phyloP scores from a whole-genome alignment of 37 sponge, comb jelly and placozoan species.

The Bolinopsis microptera region DNA sequence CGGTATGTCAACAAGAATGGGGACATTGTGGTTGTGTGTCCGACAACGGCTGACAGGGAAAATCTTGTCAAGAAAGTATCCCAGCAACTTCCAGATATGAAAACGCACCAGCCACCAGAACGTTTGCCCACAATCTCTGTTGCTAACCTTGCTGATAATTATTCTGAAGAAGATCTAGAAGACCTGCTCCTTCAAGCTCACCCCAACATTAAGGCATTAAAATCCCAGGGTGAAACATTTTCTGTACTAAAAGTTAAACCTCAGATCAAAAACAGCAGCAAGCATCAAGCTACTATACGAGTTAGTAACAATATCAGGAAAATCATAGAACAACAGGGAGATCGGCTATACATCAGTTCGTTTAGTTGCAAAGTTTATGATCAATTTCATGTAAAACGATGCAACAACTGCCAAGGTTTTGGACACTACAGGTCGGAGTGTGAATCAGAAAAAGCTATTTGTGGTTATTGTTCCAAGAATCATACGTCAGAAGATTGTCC shows the following conservation, averaged over 20 bases:
- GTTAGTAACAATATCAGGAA: not conserved
- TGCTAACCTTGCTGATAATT: not conserved
- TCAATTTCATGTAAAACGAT: slow-evolving; percentile 1
- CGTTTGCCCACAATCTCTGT: not conserved
- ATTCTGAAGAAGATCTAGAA: not conserved
- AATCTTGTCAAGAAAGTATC: no score
- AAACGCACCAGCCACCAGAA: no score
- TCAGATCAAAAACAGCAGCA: not conserved
- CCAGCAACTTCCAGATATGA: no score
- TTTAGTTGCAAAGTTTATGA: slow-evolving; percentile 4
- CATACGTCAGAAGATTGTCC: not conserved
- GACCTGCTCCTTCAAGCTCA: not conserved
- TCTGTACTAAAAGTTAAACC: not conserved
- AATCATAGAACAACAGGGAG: not conserved
- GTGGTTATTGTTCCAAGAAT: not conserved
- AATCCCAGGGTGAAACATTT: not conserved
- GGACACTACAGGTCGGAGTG: not conserved
- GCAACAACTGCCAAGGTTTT: slow-evolving; percentile 4
- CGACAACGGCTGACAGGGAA: no score
- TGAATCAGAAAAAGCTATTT: not conserved
- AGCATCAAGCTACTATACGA: not conserved
- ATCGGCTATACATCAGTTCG: not conserved
- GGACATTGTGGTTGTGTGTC: no score
- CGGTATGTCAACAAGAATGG: no score
- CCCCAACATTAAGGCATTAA: not conserved